Conservation (phyloP, 2,113 vertebrate genomes). For the Oxyruncus cristatus region DNA sequence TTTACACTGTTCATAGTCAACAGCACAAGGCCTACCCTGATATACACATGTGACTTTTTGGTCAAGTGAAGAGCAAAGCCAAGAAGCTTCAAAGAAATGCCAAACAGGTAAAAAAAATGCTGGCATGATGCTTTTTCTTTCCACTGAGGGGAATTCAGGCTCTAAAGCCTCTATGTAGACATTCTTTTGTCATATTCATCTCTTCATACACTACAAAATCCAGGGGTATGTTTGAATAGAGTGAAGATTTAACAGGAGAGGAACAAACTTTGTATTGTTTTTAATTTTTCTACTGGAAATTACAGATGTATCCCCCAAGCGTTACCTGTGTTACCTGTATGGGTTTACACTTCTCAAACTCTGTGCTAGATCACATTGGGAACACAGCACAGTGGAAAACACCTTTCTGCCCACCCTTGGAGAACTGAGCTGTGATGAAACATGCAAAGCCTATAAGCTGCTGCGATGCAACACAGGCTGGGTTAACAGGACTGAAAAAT, state of each 20-base stretch:
- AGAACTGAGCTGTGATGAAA: background rate
- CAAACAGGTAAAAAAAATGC: background rate
- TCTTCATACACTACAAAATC: background rate
- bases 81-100: background rate
- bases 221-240: background rate
- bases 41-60: background rate
- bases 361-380: background rate
- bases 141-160: background rate
- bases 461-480: background rate
- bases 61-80: background rate
- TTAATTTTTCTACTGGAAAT: background rate
- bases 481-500: background rate
- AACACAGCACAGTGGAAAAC: background rate
- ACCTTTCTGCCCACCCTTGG: background rate
- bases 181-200: background rate
- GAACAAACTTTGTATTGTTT: background rate
- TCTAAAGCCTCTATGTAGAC: background rate
- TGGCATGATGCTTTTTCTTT: background rate
- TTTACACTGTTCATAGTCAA: accelerated
- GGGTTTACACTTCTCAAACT: background rate
- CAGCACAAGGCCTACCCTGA: background rate
- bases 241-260: background rate
- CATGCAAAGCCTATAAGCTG: background rate
- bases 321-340: background rate
- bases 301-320: background rate